Percentiles rank a stretch among this genome's conserved stretches.
Conservation (phyloP, 2,888 invertebrate species). For the Protophormia terraenovae region DNA sequence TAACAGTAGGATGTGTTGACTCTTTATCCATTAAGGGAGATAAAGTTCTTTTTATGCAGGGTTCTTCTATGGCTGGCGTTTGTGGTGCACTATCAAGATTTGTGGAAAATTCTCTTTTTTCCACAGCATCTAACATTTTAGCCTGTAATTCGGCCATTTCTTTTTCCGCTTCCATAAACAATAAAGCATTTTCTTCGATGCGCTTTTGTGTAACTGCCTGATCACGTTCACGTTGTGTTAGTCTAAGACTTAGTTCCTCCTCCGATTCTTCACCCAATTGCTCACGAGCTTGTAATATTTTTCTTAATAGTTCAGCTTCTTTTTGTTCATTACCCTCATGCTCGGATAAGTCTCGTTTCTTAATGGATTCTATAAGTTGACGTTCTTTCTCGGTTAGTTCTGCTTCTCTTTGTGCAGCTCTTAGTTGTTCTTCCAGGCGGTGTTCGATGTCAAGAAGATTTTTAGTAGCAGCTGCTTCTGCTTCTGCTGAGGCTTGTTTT, state of each 20-base stretch:
- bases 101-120: constrained; percentile 38
- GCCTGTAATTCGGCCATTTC: constrained; percentile 78
- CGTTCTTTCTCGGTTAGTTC: constrained; percentile 63
- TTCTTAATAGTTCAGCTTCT: constrained; percentile 52
- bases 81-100: constrained; percentile 71
- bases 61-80: constrained; percentile 74
- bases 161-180: constrained; percentile 78
- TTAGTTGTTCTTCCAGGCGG: constrained; percentile 62
- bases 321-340: constrained; percentile 39
- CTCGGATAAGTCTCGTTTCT: constrained; percentile 11
- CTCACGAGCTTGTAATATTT: constrained; percentile 57
- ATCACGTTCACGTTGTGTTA: constrained; percentile 46
- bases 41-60: constrained; percentile 71
- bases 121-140: constrained; percentile 71
- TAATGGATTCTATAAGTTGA: constrained; percentile 52
- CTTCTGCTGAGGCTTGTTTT: constrained; percentile 62
- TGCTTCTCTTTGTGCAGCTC: constrained; percentile 65
- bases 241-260: constrained; percentile 63
- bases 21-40: constrained; percentile 71
- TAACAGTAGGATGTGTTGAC: constrained; percentile 73
- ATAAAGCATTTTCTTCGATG: constrained; percentile 77
- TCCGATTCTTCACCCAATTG: constrained; percentile 64
- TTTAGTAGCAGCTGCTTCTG: constrained; percentile 35
- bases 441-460: constrained; percentile 60
- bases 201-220: constrained; percentile 73